Base-by-base conservation (phyloP, 2,888 invertebrate genomes). In the Ypsolopha sequella region DNA sequence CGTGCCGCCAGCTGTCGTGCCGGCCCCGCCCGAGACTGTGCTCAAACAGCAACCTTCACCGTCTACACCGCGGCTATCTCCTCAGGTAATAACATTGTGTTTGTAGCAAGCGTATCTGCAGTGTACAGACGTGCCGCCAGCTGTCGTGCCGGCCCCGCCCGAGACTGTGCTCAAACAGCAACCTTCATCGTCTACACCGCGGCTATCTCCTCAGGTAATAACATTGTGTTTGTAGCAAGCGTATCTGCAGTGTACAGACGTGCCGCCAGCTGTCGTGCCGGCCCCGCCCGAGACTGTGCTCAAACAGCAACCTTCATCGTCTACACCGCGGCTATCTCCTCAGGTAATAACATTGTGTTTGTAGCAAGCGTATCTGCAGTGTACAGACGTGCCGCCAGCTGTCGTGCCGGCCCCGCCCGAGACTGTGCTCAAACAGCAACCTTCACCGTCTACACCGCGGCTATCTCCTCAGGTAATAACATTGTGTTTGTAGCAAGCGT, bases 21-120 rank as follows among this genome's bases (percentile, higher is more conserved):
- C 51, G 7, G 59, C 59, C 36, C 55, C 58, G 6, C n/a, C 43
- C 10, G 61, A 62, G 8, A 88, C 89, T 60, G 72, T 77, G 9
- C 70, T 68, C 38, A 86, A 81, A 53, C 85, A 85, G 54, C 81
- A 84, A 60, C 81, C 78, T 6, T 84, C 84, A 44, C 86, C 85
- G 7, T 74, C 76, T 43, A 77, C 79, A 52, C 80, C 82, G 33
- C 64, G 82, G 14, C 64, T 80, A 39, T 82, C 84, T 13, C 84
- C 84, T 39, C 85, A 85, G 70, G 85, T 82, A 61, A 59, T 24
- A 24, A 24, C 2, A 24, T 24, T n/a, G n/a, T 24, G 24, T 47
- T 52, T 49, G 52, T 47, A 52, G 41, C 34, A 13, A 39, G 36
- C 24, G 49, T 41, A 2, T 10, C 49, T 44, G 41, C 38, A 10